These are phyloP conservation scores for Triplophysa tibetana DNA, from an alignment of 2,113 vertebrate species.

Conservation along the genomic window DNA sequence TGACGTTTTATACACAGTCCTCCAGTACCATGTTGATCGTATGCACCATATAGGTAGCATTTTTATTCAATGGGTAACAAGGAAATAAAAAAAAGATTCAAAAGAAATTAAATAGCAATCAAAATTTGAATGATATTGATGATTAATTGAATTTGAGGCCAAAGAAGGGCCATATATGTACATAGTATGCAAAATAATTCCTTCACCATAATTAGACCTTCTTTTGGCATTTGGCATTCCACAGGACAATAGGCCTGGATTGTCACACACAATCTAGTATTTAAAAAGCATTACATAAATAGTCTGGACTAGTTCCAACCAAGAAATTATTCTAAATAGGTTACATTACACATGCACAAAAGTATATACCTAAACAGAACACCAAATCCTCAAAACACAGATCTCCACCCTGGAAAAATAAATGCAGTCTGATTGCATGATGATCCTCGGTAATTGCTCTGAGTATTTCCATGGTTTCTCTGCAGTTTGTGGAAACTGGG, in stretches of 20 bases:
- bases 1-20: no score
- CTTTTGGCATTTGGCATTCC: neutral
- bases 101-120: neutral
- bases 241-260: neutral
- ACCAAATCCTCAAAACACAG: neutral
- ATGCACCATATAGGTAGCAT: no score
- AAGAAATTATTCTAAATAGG: neutral
- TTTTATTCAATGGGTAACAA: neutral
- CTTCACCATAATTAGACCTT: neutral
- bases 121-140: neutral
- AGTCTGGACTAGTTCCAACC: neutral
- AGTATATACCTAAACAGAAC: no score
- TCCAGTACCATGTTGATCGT: no score
- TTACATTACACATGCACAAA: no score
- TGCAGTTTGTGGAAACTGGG: neutral
- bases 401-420: neutral
- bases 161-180: neutral
- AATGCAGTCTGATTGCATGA: neutral
- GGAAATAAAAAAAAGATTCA: neutral
- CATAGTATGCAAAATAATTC: neutral
- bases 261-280: neutral
- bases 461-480: neutral
- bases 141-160: neutral
- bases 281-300: neutral
- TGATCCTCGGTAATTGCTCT: neutral